Conservation (phyloP, 2,888 invertebrate species). For the Tetropium fuscum region DNA sequence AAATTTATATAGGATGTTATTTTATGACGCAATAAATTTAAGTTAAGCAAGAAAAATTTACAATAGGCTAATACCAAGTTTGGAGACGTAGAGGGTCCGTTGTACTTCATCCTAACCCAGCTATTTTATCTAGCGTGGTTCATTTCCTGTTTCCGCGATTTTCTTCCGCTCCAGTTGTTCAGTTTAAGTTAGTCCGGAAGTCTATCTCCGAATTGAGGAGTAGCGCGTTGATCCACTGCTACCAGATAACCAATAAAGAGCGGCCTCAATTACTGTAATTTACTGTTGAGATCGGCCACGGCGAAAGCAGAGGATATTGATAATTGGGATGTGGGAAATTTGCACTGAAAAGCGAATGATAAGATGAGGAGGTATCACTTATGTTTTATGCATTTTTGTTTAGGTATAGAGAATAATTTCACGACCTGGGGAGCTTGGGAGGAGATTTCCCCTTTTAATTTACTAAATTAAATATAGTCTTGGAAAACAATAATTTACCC, state of each 20-base stretch:
- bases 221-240: constrained; percentile 34
- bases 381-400: too few species aligned
- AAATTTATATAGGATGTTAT: constrained; percentile 17
- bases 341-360: constrained; percentile 24
- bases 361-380: too few species aligned
- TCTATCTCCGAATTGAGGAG: constrained; percentile 37
- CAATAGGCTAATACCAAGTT: constrained; percentile 23
- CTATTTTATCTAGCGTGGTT: constrained; percentile 48
- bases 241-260: constrained; percentile 36
- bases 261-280: constrained; percentile 43
- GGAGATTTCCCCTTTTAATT: too few species aligned
- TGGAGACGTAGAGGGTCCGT: constrained; percentile 20
- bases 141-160: constrained; percentile 52
- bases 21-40: constrained; percentile 22
- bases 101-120: constrained; percentile 25
- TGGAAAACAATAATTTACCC: too few species aligned
- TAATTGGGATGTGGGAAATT: constrained; percentile 26
- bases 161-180: constrained; percentile 47
- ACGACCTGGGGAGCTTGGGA: too few species aligned
- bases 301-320: constrained; percentile 39
- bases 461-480: too few species aligned
- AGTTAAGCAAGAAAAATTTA: constrained; percentile 24
- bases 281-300: constrained; percentile 40
- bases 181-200: constrained; percentile 43
- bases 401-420: too few species aligned